phyloP scores from a whole-genome alignment of 92 coral and sea anemone genomes.

The Zoanthus sansibaricus region DNA sequence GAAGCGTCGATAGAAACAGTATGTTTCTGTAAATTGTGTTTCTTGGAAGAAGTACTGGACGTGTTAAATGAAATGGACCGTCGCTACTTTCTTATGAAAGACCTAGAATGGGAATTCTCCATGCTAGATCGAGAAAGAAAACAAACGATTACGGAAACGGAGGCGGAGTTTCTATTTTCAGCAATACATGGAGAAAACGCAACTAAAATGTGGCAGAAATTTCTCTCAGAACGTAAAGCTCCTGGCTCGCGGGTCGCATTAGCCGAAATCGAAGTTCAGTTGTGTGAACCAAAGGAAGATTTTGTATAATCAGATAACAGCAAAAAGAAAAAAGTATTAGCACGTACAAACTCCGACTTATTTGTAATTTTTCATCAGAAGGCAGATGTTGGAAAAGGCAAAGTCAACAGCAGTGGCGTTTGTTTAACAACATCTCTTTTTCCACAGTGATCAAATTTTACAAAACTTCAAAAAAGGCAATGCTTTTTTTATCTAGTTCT shows the following conservation, averaged over 20 bases:
- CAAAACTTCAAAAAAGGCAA: neutral
- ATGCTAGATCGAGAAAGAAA: conserved; percentile 65
- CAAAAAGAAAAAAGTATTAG: neutral
- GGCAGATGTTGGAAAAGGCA: conserved; percentile 33
- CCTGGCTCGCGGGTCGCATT: conserved; percentile 60
- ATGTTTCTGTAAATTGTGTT: conserved; percentile 66
- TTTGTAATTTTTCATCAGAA: neutral
- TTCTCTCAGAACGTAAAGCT: conserved; percentile 53
- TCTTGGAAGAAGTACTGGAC: conserved; percentile 58
- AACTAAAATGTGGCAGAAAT: conserved; percentile 42
- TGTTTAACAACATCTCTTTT: neutral
- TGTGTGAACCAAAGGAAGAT: conserved; percentile 52
- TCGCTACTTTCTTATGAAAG: conserved; percentile 69
- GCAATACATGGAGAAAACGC: conserved; percentile 65
- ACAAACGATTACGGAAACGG: conserved; percentile 62
- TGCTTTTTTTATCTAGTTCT: too few relatives aligned
- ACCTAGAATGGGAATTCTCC: conserved; percentile 66
- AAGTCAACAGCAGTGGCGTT: conserved; percentile 11
- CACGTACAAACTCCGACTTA: neutral
- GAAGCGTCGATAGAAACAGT: conserved; percentile 62
- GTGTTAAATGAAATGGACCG: conserved; percentile 71
- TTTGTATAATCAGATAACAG: conserved; percentile 10
- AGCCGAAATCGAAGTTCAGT: conserved; percentile 60
- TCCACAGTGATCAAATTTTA: neutral
- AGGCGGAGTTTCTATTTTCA: conserved; percentile 57